phyloP scores from a whole-genome alignment of 2,113 vertebrate genomes.

The rat (Rattus norvegicus) region GRCr8 NC_086033.1:72710501-72711000 shows the following conservation, averaged over 20 bases:
- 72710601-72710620: neutral
- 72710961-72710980: neutral
- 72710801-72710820: too few species aligned
- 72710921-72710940: neutral
- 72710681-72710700: neutral
- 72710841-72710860: neutral
- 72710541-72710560: too few species aligned
- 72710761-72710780: neutral
- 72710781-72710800: neutral
- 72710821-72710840: neutral
- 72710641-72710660: neutral
- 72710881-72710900: neutral
- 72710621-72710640: too few species aligned
- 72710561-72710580: too few species aligned
- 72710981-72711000: too few species aligned
- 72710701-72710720: neutral
- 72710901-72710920: neutral
- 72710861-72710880: neutral
- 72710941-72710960: neutral
- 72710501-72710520: neutral
- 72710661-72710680: neutral
- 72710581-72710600: neutral
- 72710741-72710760: neutral
- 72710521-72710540: neutral
- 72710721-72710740: neutral